Conservation (phyloP, 1,140 invertebrate species). For the Spodoptera frugiperda region DNA sequence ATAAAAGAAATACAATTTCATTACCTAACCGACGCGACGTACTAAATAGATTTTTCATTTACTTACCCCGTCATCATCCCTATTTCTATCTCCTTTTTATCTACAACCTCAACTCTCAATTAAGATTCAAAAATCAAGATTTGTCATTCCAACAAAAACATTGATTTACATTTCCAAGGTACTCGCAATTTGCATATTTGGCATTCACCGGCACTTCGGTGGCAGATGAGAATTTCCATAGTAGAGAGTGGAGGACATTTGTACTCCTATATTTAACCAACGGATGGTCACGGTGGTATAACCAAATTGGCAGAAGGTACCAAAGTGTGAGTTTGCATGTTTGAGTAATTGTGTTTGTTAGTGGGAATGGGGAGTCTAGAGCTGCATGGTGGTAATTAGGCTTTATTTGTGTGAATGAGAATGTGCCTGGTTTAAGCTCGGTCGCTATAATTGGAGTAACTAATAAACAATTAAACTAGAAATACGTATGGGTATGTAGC, state of each 20-base stretch:
- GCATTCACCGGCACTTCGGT: not conserved
- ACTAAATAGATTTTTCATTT: too few relatives aligned
- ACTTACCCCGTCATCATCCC: too few relatives aligned
- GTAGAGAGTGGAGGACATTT: slow-evolving; percentile 5
- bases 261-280: not conserved
- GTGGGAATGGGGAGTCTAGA: not conserved
- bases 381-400: too few relatives aligned
- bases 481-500: too few relatives aligned
- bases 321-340: slow-evolving; percentile 26
- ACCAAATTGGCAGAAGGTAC: not conserved
- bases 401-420: too few relatives aligned
- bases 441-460: too few relatives aligned
- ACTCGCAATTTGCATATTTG: slow-evolving; percentile 41
- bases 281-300: slow-evolving; percentile 5
- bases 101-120: not conserved
- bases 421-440: too few relatives aligned
- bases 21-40: too few relatives aligned
- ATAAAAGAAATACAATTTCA: too few relatives aligned
- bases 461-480: too few relatives aligned
- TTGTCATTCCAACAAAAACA: slow-evolving; percentile 19
- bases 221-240: slow-evolving; percentile 31
- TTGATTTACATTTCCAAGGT: slow-evolving; percentile 46
- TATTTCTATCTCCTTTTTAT: too few relatives aligned
- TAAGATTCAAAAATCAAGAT: slow-evolving; percentile 5
- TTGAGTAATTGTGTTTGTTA: slow-evolving; percentile 11